Conservation (phyloP, 2,113 vertebrate species). For the Canis aureus region DNA sequence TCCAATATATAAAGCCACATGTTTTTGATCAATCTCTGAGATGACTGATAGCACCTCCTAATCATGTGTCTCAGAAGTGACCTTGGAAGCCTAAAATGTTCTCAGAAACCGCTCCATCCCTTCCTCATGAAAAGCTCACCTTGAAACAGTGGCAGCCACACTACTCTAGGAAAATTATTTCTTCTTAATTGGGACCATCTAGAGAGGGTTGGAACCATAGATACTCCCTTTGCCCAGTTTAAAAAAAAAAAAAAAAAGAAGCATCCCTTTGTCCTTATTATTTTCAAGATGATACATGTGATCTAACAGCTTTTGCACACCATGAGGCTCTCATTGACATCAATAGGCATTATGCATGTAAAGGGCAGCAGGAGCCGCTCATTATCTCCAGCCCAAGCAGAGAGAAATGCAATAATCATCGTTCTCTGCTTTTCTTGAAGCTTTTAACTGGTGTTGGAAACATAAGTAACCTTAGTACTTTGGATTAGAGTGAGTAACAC, state of each 20-base stretch:
- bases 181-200: slow-evolving; percentile 81
- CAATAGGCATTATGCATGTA: slow-evolving; percentile 81
- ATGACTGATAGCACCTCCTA: slow-evolving; percentile 62
- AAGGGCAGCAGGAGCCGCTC: slow-evolving; percentile 79
- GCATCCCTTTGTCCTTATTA: slow-evolving; percentile 82
- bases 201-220: slow-evolving; percentile 77
- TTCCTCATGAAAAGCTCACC: slow-evolving; percentile 78
- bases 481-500: slow-evolving; percentile 57
- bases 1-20: slow-evolving; percentile 39
- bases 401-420: slow-evolving; percentile 81
- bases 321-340: slow-evolving; percentile 59
- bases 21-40: slow-evolving; percentile 63
- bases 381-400: slow-evolving; percentile 83
- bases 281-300: slow-evolving; percentile 80
- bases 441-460: slow-evolving; percentile 74
- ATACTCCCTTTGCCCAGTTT: slow-evolving; percentile 74
- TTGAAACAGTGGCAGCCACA: slow-evolving; percentile 71
- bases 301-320: slow-evolving; percentile 63
- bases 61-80: slow-evolving; percentile 72
- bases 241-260: slow-evolving; percentile 66
- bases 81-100: slow-evolving; percentile 70
- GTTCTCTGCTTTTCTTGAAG: slow-evolving; percentile 71
- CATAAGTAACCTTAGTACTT: slow-evolving; percentile 62
- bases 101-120: slow-evolving; percentile 45
- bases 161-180: slow-evolving; percentile 77